These are phyloP conservation scores for Montipora cactus DNA, from an alignment of 64 coral and sea anemone genomes.

Conservation along the genomic window DNA sequence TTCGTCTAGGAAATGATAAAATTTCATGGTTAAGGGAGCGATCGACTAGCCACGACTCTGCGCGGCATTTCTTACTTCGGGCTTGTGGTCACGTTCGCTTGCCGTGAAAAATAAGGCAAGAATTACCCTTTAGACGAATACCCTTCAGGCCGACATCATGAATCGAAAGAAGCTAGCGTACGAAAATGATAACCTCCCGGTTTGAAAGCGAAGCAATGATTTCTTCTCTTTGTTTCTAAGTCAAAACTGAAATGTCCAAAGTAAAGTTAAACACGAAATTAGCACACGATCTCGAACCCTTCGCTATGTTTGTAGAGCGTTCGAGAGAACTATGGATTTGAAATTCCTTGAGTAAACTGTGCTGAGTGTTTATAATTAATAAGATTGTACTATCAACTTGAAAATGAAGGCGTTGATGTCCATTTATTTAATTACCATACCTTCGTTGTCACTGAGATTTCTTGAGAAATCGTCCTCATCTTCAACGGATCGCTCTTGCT, in stretches of 20 bases:
- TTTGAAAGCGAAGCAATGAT: conserved; percentile 18
- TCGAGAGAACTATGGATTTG: conserved; percentile 42
- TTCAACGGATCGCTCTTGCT: neutral
- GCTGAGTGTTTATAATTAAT: conserved; percentile 60
- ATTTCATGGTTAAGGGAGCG: neutral
- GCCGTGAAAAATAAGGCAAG: neutral
- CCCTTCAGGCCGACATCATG: neutral
- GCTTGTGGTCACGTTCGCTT: neutral
- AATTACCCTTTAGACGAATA: no score
- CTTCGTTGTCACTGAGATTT: conserved; percentile 68
- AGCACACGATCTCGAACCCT: conserved; percentile 49
- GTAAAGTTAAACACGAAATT: conserved; percentile 80
- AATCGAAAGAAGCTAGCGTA: neutral
- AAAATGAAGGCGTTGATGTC: conserved; percentile 23
- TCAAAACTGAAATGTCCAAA: conserved; percentile 24
- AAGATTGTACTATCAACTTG: conserved; percentile 68
- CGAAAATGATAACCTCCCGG: neutral
- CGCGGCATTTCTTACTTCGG: neutral
- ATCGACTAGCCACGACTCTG: neutral
- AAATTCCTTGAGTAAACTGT: conserved; percentile 84
- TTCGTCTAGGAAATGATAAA: conserved; percentile 30
- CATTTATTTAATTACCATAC: conserved; percentile 45
- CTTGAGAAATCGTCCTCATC: neutral
- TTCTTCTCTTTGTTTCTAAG: neutral
- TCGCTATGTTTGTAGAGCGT: conserved; percentile 55